phyloP scores from a whole-genome alignment of 1,140 invertebrate genomes.

The Pristionchus pacificus region DNA sequence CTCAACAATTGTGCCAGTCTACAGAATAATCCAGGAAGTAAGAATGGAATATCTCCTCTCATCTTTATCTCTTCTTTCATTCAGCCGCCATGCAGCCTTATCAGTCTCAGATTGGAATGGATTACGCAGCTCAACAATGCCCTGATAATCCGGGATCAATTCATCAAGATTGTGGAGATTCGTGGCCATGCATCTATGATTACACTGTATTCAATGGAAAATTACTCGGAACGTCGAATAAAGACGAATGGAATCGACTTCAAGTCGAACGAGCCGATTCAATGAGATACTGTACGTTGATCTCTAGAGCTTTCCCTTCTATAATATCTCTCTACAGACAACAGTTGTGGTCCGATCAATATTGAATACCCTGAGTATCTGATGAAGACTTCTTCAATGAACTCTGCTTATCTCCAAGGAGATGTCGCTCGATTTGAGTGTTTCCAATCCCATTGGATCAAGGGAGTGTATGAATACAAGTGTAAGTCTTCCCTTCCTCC shows the following conservation, averaged over 20 bases:
- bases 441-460: conserved; percentile 57
- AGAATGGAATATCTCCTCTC: neutral
- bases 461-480: conserved; percentile 56
- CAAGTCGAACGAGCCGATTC: conserved; percentile 39
- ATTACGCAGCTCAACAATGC: conserved; percentile 46
- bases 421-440: conserved; percentile 56
- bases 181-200: conserved; percentile 49
- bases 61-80: conserved; percentile 28
- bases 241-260: conserved; percentile 50
- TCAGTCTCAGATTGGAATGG: conserved; percentile 39
- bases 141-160: conserved; percentile 54
- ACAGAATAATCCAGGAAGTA: conserved; percentile 36
- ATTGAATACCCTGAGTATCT: conserved; percentile 57
- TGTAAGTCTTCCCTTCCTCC: conserved; percentile 35
- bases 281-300: conserved; percentile 48
- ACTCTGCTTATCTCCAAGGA: conserved; percentile 51
- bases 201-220: conserved; percentile 52
- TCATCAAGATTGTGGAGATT: conserved; percentile 48
- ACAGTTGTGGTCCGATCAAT: conserved; percentile 57
- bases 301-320: conserved; percentile 5
- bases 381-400: conserved; percentile 50
- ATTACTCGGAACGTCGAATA: conserved; percentile 45
- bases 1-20: conserved; percentile 50
- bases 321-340: conserved; percentile 41
- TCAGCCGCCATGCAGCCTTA: conserved; percentile 49